Evolutionary conservation across 2,797 vertebrate species (phyloP).

Genomic region (Lutjanus argentimaculatus): DNA sequence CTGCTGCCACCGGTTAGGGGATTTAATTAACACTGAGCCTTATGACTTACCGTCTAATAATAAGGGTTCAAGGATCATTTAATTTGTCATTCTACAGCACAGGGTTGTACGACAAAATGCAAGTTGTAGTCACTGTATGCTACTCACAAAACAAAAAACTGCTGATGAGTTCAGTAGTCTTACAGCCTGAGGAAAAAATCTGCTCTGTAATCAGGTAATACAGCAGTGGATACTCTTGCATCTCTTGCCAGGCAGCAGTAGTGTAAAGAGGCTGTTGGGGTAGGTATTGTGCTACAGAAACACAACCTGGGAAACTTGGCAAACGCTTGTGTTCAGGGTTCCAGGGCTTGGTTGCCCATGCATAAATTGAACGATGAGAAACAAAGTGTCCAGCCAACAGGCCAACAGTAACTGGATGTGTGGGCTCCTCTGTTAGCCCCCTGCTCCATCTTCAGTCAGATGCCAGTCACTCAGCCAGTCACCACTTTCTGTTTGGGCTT

Average conservation of each 20-base stretch:
- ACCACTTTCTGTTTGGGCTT: no score
- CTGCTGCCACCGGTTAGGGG: neutral
- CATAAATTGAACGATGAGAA: no score
- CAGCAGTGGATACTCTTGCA: neutral
- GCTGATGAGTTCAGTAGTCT: neutral
- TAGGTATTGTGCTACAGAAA: neutral
- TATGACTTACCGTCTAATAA: neutral
- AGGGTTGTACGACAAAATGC: neutral
- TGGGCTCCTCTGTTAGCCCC: no score
- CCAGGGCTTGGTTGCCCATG: no score
- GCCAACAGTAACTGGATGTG: no score
- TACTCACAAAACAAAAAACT: neutral
- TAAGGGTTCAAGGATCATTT: neutral
- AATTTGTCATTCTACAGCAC: neutral
- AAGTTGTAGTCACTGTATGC: neutral
- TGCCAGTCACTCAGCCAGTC: no score
- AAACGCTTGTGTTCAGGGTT: no score
- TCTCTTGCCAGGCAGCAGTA: no score
- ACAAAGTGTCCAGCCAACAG: no score
- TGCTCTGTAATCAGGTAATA: neutral
- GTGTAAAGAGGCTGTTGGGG: neutral
- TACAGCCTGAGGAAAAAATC: neutral
- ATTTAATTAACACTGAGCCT: neutral
- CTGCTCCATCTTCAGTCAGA: no score
- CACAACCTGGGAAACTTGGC: no score